Conservation (phyloP, 2,888 invertebrate species). For the Tanaodytes sp. region DNA sequence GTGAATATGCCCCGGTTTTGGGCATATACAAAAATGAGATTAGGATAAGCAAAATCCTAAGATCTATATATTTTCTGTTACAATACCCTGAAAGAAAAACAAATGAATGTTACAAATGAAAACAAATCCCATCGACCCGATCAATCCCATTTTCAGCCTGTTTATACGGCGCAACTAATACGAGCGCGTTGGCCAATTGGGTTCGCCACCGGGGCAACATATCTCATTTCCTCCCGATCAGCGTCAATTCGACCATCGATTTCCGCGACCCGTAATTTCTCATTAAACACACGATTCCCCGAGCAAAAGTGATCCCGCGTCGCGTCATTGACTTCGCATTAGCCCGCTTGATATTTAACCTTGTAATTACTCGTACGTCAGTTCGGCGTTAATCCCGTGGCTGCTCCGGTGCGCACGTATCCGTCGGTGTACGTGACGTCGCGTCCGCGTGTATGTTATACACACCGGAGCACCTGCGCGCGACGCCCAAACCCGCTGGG, state of each 20-base stretch:
- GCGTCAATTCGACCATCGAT: background rate
- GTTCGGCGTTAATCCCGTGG: slow-evolving; percentile 43
- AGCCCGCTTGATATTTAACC: slow-evolving; percentile 69
- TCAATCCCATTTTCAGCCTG: too few species aligned
- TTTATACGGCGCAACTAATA: too few species aligned
- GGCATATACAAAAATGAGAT: too few species aligned
- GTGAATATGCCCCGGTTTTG: too few species aligned
- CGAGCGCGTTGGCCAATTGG: too few species aligned
- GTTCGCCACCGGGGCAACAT: too few species aligned
- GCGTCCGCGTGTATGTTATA: slow-evolving; percentile 5
- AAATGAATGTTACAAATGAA: too few species aligned
- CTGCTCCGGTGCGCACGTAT: background rate
- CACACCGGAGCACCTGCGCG: slow-evolving; percentile 12
- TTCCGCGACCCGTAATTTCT: slow-evolving; percentile 12
- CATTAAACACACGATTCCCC: slow-evolving; percentile 12
- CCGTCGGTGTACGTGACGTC: slow-evolving; percentile 10
- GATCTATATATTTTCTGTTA: too few species aligned
- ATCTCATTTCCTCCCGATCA: too few species aligned
- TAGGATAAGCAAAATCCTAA: too few species aligned
- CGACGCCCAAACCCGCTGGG: slow-evolving; percentile 61
- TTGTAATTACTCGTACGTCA: slow-evolving; percentile 65
- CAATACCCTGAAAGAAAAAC: too few species aligned
- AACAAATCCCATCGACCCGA: background rate
- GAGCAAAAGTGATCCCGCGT: slow-evolving; percentile 52
- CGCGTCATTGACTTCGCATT: slow-evolving; percentile 62